A percentile compares a stretch with the other conserved stretches of the same genome.
Evolutionary conservation across 2,113 vertebrate species (phyloP).

Genomic region (Gallinago paraguaiae): DNA sequence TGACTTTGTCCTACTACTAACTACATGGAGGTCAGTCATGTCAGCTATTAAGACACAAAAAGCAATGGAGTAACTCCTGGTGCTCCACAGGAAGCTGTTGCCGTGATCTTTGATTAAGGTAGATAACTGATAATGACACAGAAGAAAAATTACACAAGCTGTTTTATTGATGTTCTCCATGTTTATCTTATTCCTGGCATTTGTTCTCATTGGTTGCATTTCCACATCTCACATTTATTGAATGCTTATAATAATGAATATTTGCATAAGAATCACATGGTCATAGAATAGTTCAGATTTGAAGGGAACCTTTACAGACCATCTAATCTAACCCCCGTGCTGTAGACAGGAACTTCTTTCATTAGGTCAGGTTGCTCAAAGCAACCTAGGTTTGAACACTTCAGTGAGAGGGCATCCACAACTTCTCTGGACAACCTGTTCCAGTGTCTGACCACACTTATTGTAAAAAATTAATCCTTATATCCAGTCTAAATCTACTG

Average conservation of each 20-base stretch:
- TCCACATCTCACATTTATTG: neutral
- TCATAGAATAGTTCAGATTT: neutral
- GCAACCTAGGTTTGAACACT: neutral
- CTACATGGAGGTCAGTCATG: neutral
- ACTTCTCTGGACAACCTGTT: neutral
- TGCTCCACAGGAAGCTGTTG: neutral
- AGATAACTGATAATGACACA: neutral
- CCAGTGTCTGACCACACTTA: neutral
- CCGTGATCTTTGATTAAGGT: neutral
- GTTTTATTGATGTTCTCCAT: neutral
- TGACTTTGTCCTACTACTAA: neutral
- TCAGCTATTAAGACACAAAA: neutral
- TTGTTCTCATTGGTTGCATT: neutral
- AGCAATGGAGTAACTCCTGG: neutral
- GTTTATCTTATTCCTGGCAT: neutral
- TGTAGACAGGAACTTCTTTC: neutral
- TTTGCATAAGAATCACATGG: neutral
- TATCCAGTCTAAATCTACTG: neutral
- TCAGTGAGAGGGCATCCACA: neutral
- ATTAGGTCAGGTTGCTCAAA: neutral
- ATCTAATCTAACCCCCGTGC: neutral
- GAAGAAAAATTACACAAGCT: neutral
- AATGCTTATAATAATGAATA: neutral
- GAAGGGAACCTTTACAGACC: neutral
- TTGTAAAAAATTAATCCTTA: neutral